Evolutionary conservation across 2,888 invertebrate species (phyloP).

Genomic region (Phragmatobia fuliginosa): DNA sequence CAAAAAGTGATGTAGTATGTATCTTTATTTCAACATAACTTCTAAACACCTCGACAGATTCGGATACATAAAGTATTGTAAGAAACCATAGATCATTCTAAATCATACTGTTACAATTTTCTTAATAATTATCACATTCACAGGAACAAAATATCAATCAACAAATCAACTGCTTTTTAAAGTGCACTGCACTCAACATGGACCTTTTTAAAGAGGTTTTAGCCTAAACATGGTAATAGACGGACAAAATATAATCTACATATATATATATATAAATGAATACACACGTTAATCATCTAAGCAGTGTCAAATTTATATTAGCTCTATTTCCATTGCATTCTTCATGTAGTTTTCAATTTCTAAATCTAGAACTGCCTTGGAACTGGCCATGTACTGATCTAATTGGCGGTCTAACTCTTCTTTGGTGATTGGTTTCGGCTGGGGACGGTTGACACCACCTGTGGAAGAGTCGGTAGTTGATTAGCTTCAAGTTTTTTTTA

Average conservation of each 20-base stretch:
- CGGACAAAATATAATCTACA: not conserved
- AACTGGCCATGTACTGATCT: slow-evolving; percentile 91
- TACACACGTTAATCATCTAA: slow-evolving; percentile 12
- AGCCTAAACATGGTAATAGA: not conserved
- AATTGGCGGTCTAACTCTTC: slow-evolving; percentile 90
- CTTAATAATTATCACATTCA: not conserved
- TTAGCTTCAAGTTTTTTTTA: too few relatives aligned
- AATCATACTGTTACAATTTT: not conserved
- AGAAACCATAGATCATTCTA: not conserved
- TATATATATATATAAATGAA: slow-evolving; percentile 22
- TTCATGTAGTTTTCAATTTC: slow-evolving; percentile 87
- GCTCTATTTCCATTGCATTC: slow-evolving; percentile 58
- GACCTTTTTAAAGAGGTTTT: not conserved
- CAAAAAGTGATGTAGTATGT: not conserved
- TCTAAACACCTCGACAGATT: not conserved
- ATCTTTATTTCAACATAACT: not conserved
- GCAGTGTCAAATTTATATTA: not conserved
- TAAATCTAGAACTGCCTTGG: slow-evolving; percentile 85
- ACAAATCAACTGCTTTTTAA: too few relatives aligned
- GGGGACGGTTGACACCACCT: slow-evolving; percentile 59
- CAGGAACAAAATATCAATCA: not conserved
- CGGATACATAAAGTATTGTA: not conserved
- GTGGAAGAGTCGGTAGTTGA: slow-evolving; percentile 7
- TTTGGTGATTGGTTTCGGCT: slow-evolving; percentile 70
- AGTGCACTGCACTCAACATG: too few relatives aligned